A percentile compares a stretch with the other conserved stretches of the same genome.
Evolutionary conservation across 2,113 vertebrate species (phyloP).

Genomic region (Leuciscus idus): DNA sequence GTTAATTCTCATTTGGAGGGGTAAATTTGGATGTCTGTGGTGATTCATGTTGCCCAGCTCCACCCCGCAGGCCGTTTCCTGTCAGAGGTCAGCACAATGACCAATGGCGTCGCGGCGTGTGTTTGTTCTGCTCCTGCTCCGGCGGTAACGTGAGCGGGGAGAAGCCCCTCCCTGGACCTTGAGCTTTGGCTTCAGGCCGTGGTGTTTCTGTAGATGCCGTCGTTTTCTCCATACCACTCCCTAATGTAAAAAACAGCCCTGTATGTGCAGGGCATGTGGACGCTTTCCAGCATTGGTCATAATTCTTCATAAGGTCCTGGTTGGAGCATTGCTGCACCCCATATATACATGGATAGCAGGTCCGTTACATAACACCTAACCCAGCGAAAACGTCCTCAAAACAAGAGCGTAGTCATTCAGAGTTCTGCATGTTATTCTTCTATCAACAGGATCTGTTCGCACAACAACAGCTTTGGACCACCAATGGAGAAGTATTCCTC

Average conservation of each 20-base stretch:
- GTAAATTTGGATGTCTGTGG: slow-evolving; percentile 62
- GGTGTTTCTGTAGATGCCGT: slow-evolving; percentile 58
- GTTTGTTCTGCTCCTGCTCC: slow-evolving; percentile 71
- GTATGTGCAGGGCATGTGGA: slow-evolving; percentile 51
- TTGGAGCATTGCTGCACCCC: not conserved
- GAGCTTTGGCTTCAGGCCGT: slow-evolving; percentile 47
- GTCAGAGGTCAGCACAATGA: slow-evolving; percentile 71
- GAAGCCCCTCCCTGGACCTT: slow-evolving; percentile 63
- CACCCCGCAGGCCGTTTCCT: slow-evolving; percentile 75
- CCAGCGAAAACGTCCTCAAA: not conserved
- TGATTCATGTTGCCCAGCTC: slow-evolving; percentile 65
- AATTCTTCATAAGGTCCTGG: slow-evolving; percentile 51
- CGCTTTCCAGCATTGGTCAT: slow-evolving; percentile 55
- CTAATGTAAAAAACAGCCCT: slow-evolving; percentile 73
- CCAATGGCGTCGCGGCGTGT: slow-evolving; percentile 65
- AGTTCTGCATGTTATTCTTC: not conserved
- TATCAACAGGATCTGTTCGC: not conserved
- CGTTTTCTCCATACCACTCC: slow-evolving; percentile 61
- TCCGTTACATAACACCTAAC: not conserved
- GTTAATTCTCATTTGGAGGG: slow-evolving; percentile 49
- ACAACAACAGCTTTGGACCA: slow-evolving; percentile 29
- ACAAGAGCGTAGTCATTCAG: not conserved
- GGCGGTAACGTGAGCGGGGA: slow-evolving; percentile 69
- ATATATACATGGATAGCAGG: not conserved
- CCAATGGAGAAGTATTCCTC: slow-evolving; percentile 11